Evolutionary conservation across 2,888 invertebrate species (phyloP).

Genomic region (Brachynemurus nebulosus): DNA sequence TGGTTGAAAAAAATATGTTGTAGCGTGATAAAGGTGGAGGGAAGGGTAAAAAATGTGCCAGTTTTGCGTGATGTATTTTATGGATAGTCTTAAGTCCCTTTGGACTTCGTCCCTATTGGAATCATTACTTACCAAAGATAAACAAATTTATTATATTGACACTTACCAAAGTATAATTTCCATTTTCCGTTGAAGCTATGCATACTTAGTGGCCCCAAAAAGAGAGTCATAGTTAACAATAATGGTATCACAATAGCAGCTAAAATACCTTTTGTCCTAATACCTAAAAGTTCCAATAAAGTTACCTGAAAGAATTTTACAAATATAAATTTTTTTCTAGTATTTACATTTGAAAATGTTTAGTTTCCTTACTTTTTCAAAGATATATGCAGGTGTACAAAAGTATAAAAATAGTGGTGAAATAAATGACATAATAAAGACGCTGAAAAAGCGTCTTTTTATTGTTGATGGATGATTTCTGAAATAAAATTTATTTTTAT

Average conservation of each 20-base stretch:
- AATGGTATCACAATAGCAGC: conserved; percentile 61
- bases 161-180: conserved; percentile 51
- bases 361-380: conserved; percentile 36
- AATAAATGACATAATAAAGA: conserved; percentile 63
- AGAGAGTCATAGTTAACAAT: conserved; percentile 63
- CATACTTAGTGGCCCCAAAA: conserved; percentile 70
- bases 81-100: no score
- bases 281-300: conserved; percentile 57
- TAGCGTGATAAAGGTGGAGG: no score
- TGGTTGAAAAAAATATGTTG: no score
- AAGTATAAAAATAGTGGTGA: conserved; percentile 65
- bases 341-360: no score
- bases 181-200: conserved; percentile 53
- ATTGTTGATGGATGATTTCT: conserved; percentile 84
- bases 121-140: no score
- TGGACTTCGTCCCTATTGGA: no score
- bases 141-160: no score
- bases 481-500: no score
- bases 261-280: conserved; percentile 57
- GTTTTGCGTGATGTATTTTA: no score
- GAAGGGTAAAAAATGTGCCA: no score
- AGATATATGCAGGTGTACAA: conserved; percentile 48
- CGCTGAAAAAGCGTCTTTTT: conserved; percentile 76
- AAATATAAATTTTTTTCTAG: conserved; percentile 4
- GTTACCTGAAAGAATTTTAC: conserved; percentile 34